Percentiles rank a stretch among this genome's conserved stretches.
Evolutionary conservation across 2,888 invertebrate genomes (phyloP).

Genomic region (Perizoma affinitatum): DNA sequence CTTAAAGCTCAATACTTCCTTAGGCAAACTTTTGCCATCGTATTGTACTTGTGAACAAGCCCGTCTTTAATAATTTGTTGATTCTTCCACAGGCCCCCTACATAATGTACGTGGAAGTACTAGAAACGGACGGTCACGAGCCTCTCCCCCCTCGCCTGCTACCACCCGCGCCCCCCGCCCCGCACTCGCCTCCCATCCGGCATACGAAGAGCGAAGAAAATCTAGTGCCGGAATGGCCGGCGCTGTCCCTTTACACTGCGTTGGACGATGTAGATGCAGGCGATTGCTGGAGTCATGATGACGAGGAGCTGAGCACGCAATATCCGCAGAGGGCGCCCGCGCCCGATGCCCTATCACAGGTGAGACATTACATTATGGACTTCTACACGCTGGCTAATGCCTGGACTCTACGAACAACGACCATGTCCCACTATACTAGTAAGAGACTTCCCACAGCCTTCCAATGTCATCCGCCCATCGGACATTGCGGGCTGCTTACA

Average conservation of each 20-base stretch:
- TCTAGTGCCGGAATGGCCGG: conserved; percentile 85
- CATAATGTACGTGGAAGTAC: conserved; percentile 98
- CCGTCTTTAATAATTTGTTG: no score
- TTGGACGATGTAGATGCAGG: conserved; percentile 76
- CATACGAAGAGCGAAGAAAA: conserved; percentile 98
- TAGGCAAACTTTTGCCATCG: no score
- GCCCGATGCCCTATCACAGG: conserved; percentile 90
- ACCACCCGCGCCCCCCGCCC: conserved; percentile 90
- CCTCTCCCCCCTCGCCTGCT: conserved; percentile 95
- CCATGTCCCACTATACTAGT: no score
- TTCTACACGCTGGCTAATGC: background rate
- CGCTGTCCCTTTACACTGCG: conserved; percentile 69
- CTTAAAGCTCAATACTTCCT: no score
- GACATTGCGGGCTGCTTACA: no score
- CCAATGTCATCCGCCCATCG: no score
- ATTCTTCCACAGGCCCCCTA: conserved; percentile 90
- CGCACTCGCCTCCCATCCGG: conserved; percentile 87
- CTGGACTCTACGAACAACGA: no score
- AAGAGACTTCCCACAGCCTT: no score
- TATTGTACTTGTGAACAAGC: no score
- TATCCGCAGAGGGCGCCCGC: conserved; percentile 67
- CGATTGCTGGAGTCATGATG: conserved; percentile 97
- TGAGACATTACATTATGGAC: conserved; percentile 58
- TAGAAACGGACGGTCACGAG: conserved; percentile 90
- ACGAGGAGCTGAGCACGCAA: conserved; percentile 90